Evolutionary conservation across 2,113 vertebrate species (phyloP).

Genomic region (Orcinus orca): DNA sequence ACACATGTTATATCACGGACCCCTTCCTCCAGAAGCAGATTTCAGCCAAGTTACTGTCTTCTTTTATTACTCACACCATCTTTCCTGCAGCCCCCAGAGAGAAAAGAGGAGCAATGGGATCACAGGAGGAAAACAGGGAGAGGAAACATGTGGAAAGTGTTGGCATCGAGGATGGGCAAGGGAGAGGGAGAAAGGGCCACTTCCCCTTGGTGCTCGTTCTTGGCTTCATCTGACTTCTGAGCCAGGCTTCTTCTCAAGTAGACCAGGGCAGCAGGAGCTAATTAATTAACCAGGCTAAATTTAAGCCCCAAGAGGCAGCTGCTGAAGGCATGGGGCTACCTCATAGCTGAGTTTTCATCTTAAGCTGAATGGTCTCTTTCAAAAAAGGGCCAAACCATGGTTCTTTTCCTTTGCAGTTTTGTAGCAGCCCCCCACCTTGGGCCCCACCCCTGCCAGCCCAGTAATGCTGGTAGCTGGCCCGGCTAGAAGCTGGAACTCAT

Average conservation of each 20-base stretch:
- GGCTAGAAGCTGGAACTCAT: neutral
- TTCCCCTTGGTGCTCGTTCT: neutral
- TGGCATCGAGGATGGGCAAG: neutral
- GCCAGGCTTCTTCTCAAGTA: neutral
- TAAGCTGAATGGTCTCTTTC: neutral
- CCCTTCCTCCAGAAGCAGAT: neutral
- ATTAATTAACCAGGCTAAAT: neutral
- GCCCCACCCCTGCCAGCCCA: neutral
- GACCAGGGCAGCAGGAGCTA: neutral
- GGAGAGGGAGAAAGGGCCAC: neutral
- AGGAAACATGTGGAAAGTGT: neutral
- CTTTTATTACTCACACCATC: neutral
- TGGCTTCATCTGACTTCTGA: neutral
- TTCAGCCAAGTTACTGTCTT: neutral
- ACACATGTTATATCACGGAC: neutral
- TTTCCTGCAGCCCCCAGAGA: neutral
- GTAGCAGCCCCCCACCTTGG: neutral
- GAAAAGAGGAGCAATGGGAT: neutral
- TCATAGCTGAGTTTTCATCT: neutral
- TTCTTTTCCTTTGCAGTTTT: neutral
- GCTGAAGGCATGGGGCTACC: neutral
- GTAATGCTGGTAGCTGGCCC: neutral
- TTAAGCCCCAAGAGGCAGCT: neutral
- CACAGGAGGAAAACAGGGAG: neutral
- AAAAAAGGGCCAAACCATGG: neutral